phyloP scores from a whole-genome alignment of 2,797 vertebrate genomes.

The Sebastes glaucus region DNA sequence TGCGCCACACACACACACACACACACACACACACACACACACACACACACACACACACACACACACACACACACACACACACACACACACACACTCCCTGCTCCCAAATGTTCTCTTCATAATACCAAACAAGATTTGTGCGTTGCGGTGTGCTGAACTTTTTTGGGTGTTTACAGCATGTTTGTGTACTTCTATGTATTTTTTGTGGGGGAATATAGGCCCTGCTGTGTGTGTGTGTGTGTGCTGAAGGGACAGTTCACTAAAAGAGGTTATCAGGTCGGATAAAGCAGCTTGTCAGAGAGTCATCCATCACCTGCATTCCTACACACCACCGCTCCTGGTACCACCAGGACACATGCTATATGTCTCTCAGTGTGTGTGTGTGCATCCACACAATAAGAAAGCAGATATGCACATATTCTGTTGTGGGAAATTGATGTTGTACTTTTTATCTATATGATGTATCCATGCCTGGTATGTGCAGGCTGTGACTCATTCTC shows the following conservation, averaged over 20 bases:
- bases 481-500: not conserved
- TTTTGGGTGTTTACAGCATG: not conserved
- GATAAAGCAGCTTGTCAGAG: constrained; percentile 56
- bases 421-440: not conserved
- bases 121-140: not conserved
- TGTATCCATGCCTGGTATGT: not conserved
- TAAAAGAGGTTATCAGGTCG: constrained; percentile 72
- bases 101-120: not conserved
- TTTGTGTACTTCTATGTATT: not conserved
- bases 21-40: too few species aligned
- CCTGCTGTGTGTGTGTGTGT: constrained; percentile 5
- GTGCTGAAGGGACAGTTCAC: constrained; percentile 31
- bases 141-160: not conserved
- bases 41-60: not conserved
- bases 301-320: constrained; percentile 79
- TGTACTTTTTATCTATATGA: not conserved
- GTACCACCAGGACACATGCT: constrained; percentile 57
- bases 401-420: not conserved
- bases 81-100: not conserved
- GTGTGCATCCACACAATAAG: not conserved
- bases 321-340: constrained; percentile 74
- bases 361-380: not conserved
- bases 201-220: not conserved
- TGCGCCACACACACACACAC: not conserved
- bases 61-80: too few species aligned